These are phyloP conservation scores for Tipula lateralis DNA, from an alignment of 2,888 invertebrate genomes.

Conservation along the genomic window DNA sequence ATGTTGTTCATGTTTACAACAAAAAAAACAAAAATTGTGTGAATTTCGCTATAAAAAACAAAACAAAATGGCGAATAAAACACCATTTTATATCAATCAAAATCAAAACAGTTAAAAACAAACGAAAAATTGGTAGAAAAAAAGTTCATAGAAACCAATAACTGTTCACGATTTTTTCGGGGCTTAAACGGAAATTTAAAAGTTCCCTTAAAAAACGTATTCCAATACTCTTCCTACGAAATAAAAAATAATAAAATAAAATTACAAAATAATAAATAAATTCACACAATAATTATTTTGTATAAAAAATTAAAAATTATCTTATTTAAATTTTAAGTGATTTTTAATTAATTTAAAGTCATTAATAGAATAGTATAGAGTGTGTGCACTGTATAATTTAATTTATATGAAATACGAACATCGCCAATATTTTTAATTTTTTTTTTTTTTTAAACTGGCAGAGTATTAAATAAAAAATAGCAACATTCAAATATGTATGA, in stretches of 20 bases:
- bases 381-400: not conserved
- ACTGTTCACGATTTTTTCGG: not conserved
- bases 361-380: not conserved
- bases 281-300: constrained; percentile 12
- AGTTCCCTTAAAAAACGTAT: not conserved
- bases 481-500: not conserved
- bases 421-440: not conserved
- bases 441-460: not conserved
- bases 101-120: not conserved
- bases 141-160: not conserved
- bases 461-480: not conserved
- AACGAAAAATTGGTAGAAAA: not conserved
- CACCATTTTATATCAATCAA: not conserved
- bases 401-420: not conserved
- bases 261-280: not conserved
- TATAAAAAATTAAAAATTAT: not conserved
- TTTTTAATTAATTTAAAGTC: not conserved
- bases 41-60: not conserved
- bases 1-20: not conserved
- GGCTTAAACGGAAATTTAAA: not conserved
- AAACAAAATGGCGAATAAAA: not conserved
- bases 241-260: not conserved
- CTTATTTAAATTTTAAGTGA: not conserved
- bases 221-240: constrained; percentile 24
- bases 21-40: not conserved